Conservation (phyloP, 2,797 vertebrate species). For the Platalea minor region DNA sequence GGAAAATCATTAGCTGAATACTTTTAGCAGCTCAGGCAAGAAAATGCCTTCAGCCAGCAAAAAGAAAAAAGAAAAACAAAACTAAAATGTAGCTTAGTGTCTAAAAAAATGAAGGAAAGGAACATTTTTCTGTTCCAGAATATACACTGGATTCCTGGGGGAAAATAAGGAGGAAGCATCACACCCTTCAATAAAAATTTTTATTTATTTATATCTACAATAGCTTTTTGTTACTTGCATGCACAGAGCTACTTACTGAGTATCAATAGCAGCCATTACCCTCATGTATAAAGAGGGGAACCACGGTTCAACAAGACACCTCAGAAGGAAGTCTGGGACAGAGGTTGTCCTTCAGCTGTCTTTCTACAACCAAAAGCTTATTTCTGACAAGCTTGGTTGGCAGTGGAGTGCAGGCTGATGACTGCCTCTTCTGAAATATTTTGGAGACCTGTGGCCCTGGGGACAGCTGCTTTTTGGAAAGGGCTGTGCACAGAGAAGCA, state of each 20-base stretch:
- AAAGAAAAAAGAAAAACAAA: no score
- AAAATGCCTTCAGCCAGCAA: neutral
- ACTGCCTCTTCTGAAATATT: neutral
- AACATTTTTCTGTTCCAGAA: neutral
- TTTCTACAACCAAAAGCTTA: neutral
- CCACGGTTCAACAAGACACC: neutral
- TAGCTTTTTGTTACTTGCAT: neutral
- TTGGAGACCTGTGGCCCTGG: neutral
- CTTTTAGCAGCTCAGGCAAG: neutral
- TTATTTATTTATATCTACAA: neutral
- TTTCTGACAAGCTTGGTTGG: neutral
- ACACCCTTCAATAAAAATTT: neutral
- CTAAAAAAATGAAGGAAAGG: neutral
- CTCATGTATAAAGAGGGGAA: neutral
- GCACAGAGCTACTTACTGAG: neutral
- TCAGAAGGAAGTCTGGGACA: neutral
- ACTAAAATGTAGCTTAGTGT: neutral
- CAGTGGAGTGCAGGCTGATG: neutral
- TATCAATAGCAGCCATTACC: neutral
- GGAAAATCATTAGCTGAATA: constrained; percentile 22
- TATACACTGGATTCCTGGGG: neutral
- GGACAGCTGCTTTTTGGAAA: neutral
- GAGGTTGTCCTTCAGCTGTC: neutral
- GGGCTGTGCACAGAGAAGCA: no score
- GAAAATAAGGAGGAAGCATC: neutral